Evolutionary conservation across 2,888 invertebrate genomes (phyloP), one percentile per base, ranked within the genome.

Genomic region (Aethes cnicana): DNA sequence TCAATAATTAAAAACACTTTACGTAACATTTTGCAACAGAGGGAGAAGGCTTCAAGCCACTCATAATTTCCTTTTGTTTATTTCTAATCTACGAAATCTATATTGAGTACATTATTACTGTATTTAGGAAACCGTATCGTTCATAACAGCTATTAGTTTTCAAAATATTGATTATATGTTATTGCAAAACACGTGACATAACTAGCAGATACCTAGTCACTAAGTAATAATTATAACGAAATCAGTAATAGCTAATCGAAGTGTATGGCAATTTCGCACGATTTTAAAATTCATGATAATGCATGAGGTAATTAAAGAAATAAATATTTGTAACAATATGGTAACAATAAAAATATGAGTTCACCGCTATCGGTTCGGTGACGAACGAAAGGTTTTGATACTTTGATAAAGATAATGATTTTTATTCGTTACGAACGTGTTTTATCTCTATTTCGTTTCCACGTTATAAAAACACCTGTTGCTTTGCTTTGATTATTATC

Each of bases 151-250:
- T 43, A 36, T 44, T 52, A 39, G 37, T 52, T 46, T 52, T 52
- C 9, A 56, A 58, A 54, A 55, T 55, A 59, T 54, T 57, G 57
- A 61, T 58, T 56, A 57, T 44, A 16, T 6, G 58, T 62, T 56
- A 46, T 57, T 56, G 59, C 50, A 61, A 43, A 49, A 64, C 47
- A 53, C 53, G 56, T 65, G 58, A 64, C 62, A 63, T 64, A 68
- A 68, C n/a, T n/a, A n/a, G n/a, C 55, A 52, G 32, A 53, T 60
- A 47, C 53, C 54, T 53, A 53, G 20, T 53, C 39, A 47, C 49
- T 47, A 46, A 39, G 26, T 32, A 48, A 48, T 43, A 48, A 48
- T 48, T 23, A 36, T 42, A 47, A 48, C 12, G 48, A 42, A 52
- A 46, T 52, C 39, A 5, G 32, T 52, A 52, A 52, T 52, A 46